Evolutionary conservation across 1,140 invertebrate species (phyloP).

Genomic region (Spodoptera litura): DNA sequence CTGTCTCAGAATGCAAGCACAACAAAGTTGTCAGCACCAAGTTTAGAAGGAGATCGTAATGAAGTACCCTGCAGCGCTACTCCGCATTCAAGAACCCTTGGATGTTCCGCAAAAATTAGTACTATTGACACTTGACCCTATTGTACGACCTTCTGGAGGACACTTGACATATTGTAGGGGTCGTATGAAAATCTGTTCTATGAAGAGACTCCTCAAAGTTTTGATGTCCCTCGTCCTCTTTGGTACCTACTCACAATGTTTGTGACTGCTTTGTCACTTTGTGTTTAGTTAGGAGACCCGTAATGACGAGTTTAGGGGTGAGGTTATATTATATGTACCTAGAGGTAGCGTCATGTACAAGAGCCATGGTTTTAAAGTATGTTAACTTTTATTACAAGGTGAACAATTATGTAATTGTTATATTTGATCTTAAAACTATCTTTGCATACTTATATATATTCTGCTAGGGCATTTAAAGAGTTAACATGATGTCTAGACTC

Average conservation of each 20-base stretch:
- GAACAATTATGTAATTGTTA: too few relatives aligned
- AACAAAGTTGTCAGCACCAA: slow-evolving; percentile 5
- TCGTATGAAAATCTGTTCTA: slow-evolving; percentile 30
- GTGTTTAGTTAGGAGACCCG: not conserved
- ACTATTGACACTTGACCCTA: slow-evolving; percentile 41
- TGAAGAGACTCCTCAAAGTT: slow-evolving; percentile 19
- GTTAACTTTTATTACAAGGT: too few relatives aligned
- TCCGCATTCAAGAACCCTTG: not conserved
- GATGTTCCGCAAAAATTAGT: slow-evolving; percentile 33
- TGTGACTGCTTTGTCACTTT: slow-evolving; percentile 2
- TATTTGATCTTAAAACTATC: too few relatives aligned
- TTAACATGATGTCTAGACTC: too few relatives aligned
- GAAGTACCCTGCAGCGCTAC: slow-evolving; percentile 2
- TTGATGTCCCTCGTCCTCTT: slow-evolving; percentile 8
- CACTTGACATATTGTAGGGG: slow-evolving; percentile 14
- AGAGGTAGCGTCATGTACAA: too few relatives aligned
- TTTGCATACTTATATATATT: too few relatives aligned
- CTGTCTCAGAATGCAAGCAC: not conserved
- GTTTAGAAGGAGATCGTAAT: slow-evolving; percentile 2
- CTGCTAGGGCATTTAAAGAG: too few relatives aligned
- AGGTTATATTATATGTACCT: too few relatives aligned
- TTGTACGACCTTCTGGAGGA: slow-evolving; percentile 2
- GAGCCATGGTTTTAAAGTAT: too few relatives aligned
- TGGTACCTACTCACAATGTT: not conserved
- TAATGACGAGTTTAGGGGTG: not conserved